phyloP scores from a whole-genome alignment of 2,113 vertebrate species.

The Oryzias javanicus region DNA sequence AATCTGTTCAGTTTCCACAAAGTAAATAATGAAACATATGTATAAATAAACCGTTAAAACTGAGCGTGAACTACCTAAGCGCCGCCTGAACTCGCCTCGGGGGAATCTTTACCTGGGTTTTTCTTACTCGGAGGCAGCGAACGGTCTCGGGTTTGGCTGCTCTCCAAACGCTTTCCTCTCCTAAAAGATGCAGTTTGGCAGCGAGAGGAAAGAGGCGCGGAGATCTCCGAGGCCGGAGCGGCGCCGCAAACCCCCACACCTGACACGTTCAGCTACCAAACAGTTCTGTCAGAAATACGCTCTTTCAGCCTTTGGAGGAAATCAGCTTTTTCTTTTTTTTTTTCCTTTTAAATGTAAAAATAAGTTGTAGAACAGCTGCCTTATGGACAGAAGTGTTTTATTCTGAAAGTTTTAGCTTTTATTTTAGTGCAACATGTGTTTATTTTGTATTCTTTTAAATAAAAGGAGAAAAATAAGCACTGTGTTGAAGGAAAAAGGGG shows the following conservation, averaged over 20 bases:
- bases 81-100: neutral
- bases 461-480: slow-evolving; percentile 12
- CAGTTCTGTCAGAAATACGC: slow-evolving; percentile 51
- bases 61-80: neutral
- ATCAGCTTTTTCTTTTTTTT: neutral
- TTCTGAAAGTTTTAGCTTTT: slow-evolving; percentile 6
- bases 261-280: slow-evolving; percentile 4
- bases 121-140: slow-evolving; percentile 1
- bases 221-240: slow-evolving; percentile 28
- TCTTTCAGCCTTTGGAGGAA: slow-evolving; percentile 19
- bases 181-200: slow-evolving; percentile 58
- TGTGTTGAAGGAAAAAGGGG: slow-evolving; percentile 10
- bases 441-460: slow-evolving; percentile 17
- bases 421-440: neutral
- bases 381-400: slow-evolving; percentile 12
- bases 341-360: slow-evolving; percentile 17
- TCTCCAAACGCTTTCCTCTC: slow-evolving; percentile 42
- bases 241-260: slow-evolving; percentile 30
- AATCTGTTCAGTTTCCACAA: neutral
- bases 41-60: neutral
- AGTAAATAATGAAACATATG: neutral
- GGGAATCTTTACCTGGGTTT: slow-evolving; percentile 22
- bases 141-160: slow-evolving; percentile 28
- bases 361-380: slow-evolving; percentile 4
- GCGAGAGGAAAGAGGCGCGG: slow-evolving; percentile 25